Evolutionary conservation across 2,797 vertebrate species (phyloP), one percentile per base, ranked within the genome.

Genomic region (Neoniphon sammara): DNA sequence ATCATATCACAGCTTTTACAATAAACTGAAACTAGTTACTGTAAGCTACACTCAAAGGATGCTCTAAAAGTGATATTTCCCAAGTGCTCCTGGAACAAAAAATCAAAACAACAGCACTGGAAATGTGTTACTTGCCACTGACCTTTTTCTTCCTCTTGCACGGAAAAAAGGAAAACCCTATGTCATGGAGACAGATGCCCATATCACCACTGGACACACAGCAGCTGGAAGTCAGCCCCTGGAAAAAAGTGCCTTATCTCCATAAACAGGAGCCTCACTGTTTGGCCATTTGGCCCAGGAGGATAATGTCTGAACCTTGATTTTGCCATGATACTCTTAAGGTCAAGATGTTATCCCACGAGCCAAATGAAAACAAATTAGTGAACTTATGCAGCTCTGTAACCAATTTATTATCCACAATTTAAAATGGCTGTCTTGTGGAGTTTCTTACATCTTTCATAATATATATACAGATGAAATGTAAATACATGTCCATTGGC

Each of bases 181-280:
- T 86, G 76, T 87, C 54, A 15, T 64, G 63, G 64, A 88, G 81
- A 86, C 54, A 75, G 73, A 85, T 47, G 66, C 52, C 76, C 76
- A 83, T 85, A 88, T 90, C 85, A 87, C 75, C 34, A 10, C 34
- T 82, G 79, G 77, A 80, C 85, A 90, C 77, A 61, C 62, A 83
- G 73, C 77, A 73, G 65, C 82, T 89, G 90, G 89, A 91, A 89
- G 74, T 88, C 74, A 84, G 78, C 79, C 76, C 58, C 63, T 86
- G 87, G 84, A 88, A 93, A 92, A 70, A 74, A 75, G 54, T 14
- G 25, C 20, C 83, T 91, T 92, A 93, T 93, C 88, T 93, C 42
- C 20, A 67, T 25, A 49, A 90, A 88, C 91, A 92, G 79, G 65
- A 76, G 31, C 52, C 65, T 83, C 34, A 39, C 21, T 81, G 66